These are phyloP conservation scores for Dufourea novaeangliae DNA, from an alignment of 1,140 invertebrate species.

Conservation along the genomic window DNA sequence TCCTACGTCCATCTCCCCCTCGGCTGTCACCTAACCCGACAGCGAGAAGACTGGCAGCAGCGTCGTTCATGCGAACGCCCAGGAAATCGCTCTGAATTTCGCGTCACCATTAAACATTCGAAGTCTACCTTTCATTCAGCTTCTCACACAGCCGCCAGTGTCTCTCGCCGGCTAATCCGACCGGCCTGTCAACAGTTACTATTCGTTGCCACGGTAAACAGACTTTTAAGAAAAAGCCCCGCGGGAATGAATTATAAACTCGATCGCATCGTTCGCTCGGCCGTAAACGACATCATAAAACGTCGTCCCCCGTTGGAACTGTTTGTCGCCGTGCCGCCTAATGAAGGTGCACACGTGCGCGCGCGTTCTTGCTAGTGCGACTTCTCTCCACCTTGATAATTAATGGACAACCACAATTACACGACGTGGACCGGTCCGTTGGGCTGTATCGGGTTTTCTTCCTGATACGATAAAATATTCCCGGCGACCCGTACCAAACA, in stretches of 20 bases:
- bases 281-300: constrained; percentile 45
- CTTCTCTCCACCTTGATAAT: constrained; percentile 29
- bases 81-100: no score
- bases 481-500: neutral
- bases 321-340: constrained; percentile 40
- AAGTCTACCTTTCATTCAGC: neutral
- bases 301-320: constrained; percentile 4
- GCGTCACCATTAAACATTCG: no score
- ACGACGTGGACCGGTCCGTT: constrained; percentile 48
- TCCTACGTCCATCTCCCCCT: no score
- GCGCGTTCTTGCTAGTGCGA: no score
- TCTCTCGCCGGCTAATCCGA: neutral
- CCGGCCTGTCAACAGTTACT: neutral
- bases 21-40: no score
- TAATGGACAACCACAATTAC: constrained; percentile 51
- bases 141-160: no score
- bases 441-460: constrained; percentile 51
- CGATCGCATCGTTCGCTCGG: neutral
- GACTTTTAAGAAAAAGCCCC: neutral
- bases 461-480: constrained; percentile 33
- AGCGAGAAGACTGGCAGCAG: no score
- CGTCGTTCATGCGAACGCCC: no score
- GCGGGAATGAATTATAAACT: constrained; percentile 18
- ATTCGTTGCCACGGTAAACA: no score
- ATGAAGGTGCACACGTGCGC: constrained; percentile 47